Base-by-base conservation (phyloP, 2,797 vertebrate genomes). In the Otus scops region DNA sequence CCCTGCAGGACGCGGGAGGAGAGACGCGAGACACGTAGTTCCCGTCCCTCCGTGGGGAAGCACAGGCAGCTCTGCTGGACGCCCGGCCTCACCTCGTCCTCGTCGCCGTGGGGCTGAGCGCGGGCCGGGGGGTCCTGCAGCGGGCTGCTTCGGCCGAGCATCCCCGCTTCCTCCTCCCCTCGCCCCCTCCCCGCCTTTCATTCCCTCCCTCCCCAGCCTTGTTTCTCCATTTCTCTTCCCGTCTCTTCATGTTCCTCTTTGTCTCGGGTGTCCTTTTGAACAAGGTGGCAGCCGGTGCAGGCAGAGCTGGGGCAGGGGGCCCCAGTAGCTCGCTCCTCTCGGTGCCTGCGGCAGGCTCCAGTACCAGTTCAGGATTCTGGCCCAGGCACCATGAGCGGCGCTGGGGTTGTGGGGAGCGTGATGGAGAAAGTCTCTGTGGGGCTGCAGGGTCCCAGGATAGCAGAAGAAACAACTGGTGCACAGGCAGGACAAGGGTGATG, bases 261-360 rank as follows among this genome's bases (percentile, higher is more conserved):
- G 17, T 53, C 57, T 75, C 26, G 3, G 36, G 30, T 61, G 50
- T 80, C 53, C 41, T 54, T 45, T 61, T 53, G 38, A 53, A 67
- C 34, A 41, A 54, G 68, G 61, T 59, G 82, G 7, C 38, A 45
- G 34, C 24, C n/a, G 32, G 56, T 1, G 1, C 47, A 70, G 92
- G 45, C 64, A 78, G 50, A 75, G 34, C 27, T 34, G 0, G 13
- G 48, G 57, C 39, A 8, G 2, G 22, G 39, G 48, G 48, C 54
- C 27, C 4, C 48, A 30, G 50, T 20, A 73, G 13, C 48, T 54
- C 0, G 0, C 39, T 79, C 53, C 19, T 28, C 50, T 32, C 0
- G 3, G 0, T 41, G 60, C 59, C 63, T 77, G 48, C 38, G 48
- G 6, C 0, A 0, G 67, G 77, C 78, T 75, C 1, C 0, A 23